Evolutionary conservation across 1,140 invertebrate genomes (phyloP), one percentile per base, ranked within the genome.

Genomic region (Trichonephila clavata): DNA sequence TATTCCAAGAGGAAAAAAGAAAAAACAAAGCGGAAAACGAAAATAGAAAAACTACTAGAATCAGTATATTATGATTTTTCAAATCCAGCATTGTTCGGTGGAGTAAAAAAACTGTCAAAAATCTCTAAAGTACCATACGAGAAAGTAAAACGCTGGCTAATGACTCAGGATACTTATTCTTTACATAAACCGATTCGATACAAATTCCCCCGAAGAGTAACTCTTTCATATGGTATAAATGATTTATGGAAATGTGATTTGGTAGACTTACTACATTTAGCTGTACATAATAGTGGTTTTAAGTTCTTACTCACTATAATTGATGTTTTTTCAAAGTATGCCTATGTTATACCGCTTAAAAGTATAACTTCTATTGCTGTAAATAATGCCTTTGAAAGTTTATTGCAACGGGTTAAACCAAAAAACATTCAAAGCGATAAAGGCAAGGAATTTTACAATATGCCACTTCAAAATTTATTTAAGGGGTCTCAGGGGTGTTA

Each of bases 311-410:
- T 87, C 18, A 65, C 27, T 3, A 50, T 24, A 39, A 87, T 87
- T 65, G 86, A 87, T 68, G 86, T 87, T 27, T 87, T 87, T 87
- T 87, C 61, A 13, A 63, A 65, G 39, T 65, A 65, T 63, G 86
- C 57, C 4, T 43, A 87, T 65, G 86, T 65, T 65, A 32, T 65
- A 39, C 86, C 86, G 8, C 61, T 87, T 14, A 87, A 87, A 39
- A 87, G 32, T 18, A 87, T 68, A 43, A 65, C 16, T 20, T 63
- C 86, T 20, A 13, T 18, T 27, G 39, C 57, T 20, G 59, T 87
- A 21, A 43, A 20, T 21, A n/a, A n/a, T 39, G 86, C 60, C 20
- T 87, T 87, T 87, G 61, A 87, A n/a, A 87, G 7, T 13, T 84
- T 84, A 43, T 84, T 84, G 1, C 18, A 65, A 1, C 0, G 39